Percentiles rank a stretch among this genome's conserved stretches.
These are phyloP conservation scores for Catocala nupta DNA, from an alignment of 2,888 invertebrate species.

Conservation along the genomic window DNA sequence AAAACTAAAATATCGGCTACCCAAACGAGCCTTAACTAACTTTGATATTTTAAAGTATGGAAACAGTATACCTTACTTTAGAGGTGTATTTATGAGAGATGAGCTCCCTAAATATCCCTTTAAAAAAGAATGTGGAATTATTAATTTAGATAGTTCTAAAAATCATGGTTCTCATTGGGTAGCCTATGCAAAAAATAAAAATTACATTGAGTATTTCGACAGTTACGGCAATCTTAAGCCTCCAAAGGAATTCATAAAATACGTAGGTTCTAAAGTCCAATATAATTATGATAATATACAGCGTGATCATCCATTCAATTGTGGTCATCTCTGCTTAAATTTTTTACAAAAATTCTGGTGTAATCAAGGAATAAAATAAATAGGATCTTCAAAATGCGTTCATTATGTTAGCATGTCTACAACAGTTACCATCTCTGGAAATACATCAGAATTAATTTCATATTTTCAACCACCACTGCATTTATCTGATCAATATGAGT, in stretches of 20 bases:
- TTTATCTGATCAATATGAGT: slow-evolving; percentile 13
- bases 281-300: slow-evolving; percentile 56
- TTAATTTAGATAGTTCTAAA: slow-evolving; percentile 54
- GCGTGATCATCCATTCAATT: slow-evolving; percentile 49
- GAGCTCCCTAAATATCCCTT: slow-evolving; percentile 21
- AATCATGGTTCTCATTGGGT: slow-evolving; percentile 62
- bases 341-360: slow-evolving; percentile 41
- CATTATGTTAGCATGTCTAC: slow-evolving; percentile 22
- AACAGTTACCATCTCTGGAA: slow-evolving; percentile 27
- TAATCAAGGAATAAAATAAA: slow-evolving; percentile 14
- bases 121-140: slow-evolving; percentile 49
- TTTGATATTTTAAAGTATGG: slow-evolving; percentile 21
- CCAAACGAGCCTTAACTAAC: slow-evolving; percentile 16
- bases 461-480: slow-evolving; percentile 27
- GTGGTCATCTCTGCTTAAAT: slow-evolving; percentile 56
- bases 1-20: slow-evolving; percentile 17
- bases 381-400: not conserved
- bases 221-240: slow-evolving; percentile 64
- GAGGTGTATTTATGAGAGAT: slow-evolving; percentile 55
- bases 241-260: slow-evolving; percentile 53
- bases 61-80: slow-evolving; percentile 24
- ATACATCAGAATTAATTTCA: slow-evolving; percentile 23
- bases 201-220: slow-evolving; percentile 61
- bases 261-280: slow-evolving; percentile 28
- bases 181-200: slow-evolving; percentile 56